Evolutionary conservation across 1,140 invertebrate species (phyloP).

Genomic region (Drosophila fuyamai): DNA sequence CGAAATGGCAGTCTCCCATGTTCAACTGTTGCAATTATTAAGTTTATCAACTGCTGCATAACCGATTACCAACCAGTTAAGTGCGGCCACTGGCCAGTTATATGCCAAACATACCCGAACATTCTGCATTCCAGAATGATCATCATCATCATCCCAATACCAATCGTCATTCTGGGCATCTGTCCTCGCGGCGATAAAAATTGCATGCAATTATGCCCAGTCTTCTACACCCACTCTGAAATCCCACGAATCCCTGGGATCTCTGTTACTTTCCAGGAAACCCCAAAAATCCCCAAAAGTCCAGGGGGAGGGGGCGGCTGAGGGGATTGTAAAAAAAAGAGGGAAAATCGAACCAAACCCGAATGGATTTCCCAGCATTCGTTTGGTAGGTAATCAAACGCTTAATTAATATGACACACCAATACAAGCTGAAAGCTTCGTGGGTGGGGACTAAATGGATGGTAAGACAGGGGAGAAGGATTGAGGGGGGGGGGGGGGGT

Average conservation of each 20-base stretch:
- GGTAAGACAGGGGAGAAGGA: neutral
- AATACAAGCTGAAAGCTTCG: slow-evolving; percentile 34
- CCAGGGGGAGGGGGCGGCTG: neutral
- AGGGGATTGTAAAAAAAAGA: neutral
- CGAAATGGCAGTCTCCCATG: neutral
- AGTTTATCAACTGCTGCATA: slow-evolving; percentile 33
- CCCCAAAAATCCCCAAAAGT: slow-evolving; percentile 25
- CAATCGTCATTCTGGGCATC: slow-evolving; percentile 20
- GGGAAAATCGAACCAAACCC: slow-evolving; percentile 42
- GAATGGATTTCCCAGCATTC: slow-evolving; percentile 36
- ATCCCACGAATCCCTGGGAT: neutral
- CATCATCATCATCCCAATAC: neutral
- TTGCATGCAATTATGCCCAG: slow-evolving; percentile 69
- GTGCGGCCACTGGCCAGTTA: slow-evolving; percentile 10
- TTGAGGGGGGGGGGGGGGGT: neutral
- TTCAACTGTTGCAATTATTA: slow-evolving; percentile 19
- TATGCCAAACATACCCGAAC: slow-evolving; percentile 2
- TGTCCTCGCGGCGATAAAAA: slow-evolving; percentile 59
- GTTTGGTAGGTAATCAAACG: slow-evolving; percentile 70
- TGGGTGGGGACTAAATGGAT: neutral
- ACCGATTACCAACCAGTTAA: slow-evolving; percentile 36
- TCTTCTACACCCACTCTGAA: neutral
- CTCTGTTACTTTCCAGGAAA: slow-evolving; percentile 18
- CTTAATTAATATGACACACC: slow-evolving; percentile 80
- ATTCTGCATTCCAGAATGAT: slow-evolving; percentile 1